A percentile compares a stretch with the other conserved stretches of the same genome.
These are phyloP conservation scores for Albula glossodonta DNA, from an alignment of 2,113 vertebrate genomes.

Conservation along the genomic window DNA sequence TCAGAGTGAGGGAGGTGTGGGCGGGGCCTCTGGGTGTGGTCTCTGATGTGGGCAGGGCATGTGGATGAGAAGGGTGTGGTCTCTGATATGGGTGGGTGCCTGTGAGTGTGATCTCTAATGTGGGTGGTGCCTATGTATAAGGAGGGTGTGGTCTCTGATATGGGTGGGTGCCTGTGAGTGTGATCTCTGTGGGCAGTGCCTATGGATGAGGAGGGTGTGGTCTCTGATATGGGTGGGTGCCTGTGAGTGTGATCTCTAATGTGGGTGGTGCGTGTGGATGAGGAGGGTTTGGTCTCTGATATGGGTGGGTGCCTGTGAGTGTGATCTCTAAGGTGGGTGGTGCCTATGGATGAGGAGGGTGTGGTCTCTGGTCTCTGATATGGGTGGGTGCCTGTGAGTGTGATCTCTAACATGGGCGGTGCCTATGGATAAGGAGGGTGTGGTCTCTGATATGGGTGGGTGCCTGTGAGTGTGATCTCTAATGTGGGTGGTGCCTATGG, in stretches of 20 bases:
- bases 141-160: not conserved
- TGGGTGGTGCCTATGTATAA: not conserved
- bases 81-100: not conserved
- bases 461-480: not conserved
- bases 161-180: too few species aligned
- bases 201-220: not conserved
- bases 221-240: too few species aligned
- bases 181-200: too few species aligned
- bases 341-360: not conserved
- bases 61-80: not conserved
- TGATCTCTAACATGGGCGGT: not conserved
- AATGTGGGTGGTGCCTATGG: not conserved
- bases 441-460: not conserved
- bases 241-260: not conserved
- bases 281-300: not conserved
- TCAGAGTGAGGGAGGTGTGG: not conserved
- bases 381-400: not conserved
- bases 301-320: not conserved
- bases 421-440: not conserved
- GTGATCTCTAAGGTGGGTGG: not conserved
- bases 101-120: not conserved
- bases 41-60: not conserved
- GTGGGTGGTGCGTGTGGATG: not conserved
- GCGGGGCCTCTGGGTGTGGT: too few species aligned
- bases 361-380: not conserved